Base-by-base conservation (phyloP, 2,888 invertebrate species). In the Lycocerus yunnanus region DNA sequence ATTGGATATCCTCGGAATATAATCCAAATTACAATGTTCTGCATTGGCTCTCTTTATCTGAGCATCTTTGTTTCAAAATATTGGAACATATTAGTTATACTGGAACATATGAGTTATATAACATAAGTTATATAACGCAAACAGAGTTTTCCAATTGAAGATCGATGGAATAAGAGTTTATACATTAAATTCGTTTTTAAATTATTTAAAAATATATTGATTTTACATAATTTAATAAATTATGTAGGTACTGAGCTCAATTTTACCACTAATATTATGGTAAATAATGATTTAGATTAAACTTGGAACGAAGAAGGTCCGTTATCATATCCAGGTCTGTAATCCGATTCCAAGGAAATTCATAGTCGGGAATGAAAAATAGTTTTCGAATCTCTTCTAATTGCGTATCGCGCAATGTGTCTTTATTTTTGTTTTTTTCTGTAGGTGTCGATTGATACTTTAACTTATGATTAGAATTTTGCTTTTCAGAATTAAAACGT, bases 361-460 rank as follows among this genome's bases (percentile, higher is more conserved):
- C 85, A 72, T 85, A 87, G 77, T 87, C 87, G 0, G 88, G 88
- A 73, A 88, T 87, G 6, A 85, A 82, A 78, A 86, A 86, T 69
- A 84, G 79, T 58, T 83, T 80, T 73, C 86, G 80, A 27, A 88
- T 73, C 68, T 85, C 83, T 65, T 84, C 82, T 83, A 86, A 85
- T 59, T 85, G 81, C 68, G 82, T 73, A 15, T 72, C 70, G 3
- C 18, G 16, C n/a, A 13, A 13, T 18, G 3, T 8, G 6, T 65
- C 18, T 18, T 63, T 27, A 15, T 67, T 58, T 60, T 71, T 43
- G 6, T n/a, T 6, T 43, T 43, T 43, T n/a, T 43, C 43, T 6
- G 8, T 6, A 1, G 43, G n/a, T n/a, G n/a, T 43, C 2, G 43
- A 6, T 43, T 43, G 43, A n/a, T 43, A 43, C 6, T 43, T 43